Conservation (phyloP, 2,888 invertebrate species). For the Pseudococcus jackbeardsleyi region DNA sequence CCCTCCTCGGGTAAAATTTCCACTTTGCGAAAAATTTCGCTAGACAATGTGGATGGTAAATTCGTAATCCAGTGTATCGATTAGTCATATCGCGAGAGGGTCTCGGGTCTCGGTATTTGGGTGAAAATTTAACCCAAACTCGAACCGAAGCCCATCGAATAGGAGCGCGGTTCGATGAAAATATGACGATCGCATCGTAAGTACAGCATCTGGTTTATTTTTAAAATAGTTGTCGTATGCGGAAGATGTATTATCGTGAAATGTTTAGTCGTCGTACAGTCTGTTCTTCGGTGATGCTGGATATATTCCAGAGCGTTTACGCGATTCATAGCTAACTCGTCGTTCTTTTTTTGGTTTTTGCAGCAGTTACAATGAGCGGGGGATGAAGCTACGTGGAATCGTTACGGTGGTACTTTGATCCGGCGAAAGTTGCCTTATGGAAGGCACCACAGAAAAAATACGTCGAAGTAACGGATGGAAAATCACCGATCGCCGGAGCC, state of each 20-base stretch:
- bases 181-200: not conserved
- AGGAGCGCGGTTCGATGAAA: not conserved
- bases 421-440: constrained; percentile 60
- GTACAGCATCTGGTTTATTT: constrained; percentile 35
- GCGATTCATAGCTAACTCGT: not conserved
- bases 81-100: not conserved
- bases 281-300: not conserved
- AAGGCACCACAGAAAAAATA: constrained; percentile 33
- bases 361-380: constrained; percentile 59
- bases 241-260: constrained; percentile 1
- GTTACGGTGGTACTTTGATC: constrained; percentile 59
- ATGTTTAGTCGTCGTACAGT: constrained; percentile 16
- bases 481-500: constrained; percentile 57
- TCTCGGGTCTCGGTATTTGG: not conserved
- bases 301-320: not conserved
- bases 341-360: constrained; percentile 17
- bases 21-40: not conserved
- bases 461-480: constrained; percentile 57
- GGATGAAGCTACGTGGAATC: constrained; percentile 59
- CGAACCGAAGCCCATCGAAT: not conserved
- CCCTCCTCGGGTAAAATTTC: constrained; percentile 10
- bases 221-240: constrained; percentile 1
- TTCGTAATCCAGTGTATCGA: constrained; percentile 38
- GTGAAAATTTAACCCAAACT: not conserved
- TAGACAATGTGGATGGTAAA: constrained; percentile 23